These are phyloP conservation scores for Ommatoiulus sabulosus DNA, from an alignment of 2,888 invertebrate genomes.

Conservation along the genomic window DNA sequence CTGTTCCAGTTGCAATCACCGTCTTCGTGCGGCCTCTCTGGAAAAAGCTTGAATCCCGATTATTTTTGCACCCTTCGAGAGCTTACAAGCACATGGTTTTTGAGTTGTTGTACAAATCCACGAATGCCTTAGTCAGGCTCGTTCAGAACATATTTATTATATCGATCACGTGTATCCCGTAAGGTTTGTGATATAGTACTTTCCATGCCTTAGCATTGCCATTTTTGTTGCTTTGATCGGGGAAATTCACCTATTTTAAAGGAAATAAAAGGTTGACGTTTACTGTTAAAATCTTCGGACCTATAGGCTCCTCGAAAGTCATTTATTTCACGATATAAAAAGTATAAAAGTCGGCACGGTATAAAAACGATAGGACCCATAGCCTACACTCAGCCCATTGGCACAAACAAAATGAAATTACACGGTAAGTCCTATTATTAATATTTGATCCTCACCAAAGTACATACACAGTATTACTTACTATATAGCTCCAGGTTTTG, in stretches of 20 bases:
- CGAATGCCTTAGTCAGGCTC: constrained; percentile 16
- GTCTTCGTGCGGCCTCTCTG: neutral
- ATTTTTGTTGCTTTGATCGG: constrained; percentile 23
- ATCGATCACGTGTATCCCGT: neutral
- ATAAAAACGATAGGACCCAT: constrained; percentile 34
- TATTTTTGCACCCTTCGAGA: neutral
- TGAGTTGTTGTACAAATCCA: constrained; percentile 31
- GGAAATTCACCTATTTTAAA: constrained; percentile 25
- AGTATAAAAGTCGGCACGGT: constrained; percentile 26
- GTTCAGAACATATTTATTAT: constrained; percentile 17
- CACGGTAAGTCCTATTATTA: constrained; percentile 29
- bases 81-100: neutral
- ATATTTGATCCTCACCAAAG: constrained; percentile 36
- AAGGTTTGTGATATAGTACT: constrained; percentile 31
- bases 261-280: constrained; percentile 30
- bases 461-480: neutral
- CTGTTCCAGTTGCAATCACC: neutral
- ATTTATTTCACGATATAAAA: constrained; percentile 27
- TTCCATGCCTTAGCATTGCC: constrained; percentile 35
- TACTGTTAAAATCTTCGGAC: constrained; percentile 24
- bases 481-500: neutral
- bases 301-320: neutral
- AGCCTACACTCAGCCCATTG: constrained; percentile 39
- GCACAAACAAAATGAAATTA: constrained; percentile 35
- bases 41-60: neutral